Conservation (phyloP, 2,113 vertebrate species). For the Ammodytes dubius region DNA sequence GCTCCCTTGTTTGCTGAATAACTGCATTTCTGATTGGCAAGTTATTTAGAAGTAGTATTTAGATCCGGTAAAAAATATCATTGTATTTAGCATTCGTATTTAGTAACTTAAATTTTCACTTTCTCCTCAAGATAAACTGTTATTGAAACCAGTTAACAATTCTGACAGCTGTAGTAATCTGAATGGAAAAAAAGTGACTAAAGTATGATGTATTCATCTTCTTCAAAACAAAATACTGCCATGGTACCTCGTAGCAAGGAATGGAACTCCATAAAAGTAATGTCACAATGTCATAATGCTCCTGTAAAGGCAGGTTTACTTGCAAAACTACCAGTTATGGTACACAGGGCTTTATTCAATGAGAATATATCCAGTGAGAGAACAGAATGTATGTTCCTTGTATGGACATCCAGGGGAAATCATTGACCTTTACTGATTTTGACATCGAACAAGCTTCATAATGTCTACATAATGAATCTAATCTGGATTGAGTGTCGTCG, state of each 20-base stretch:
- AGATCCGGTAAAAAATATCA: neutral
- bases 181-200: neutral
- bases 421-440: neutral
- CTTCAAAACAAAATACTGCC: neutral
- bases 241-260: neutral
- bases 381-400: neutral
- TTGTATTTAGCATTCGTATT: neutral
- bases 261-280: neutral
- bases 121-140: neutral
- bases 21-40: neutral
- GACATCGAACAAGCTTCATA: neutral
- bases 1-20: neutral
- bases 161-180: neutral
- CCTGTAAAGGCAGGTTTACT: neutral
- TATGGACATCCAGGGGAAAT: neutral
- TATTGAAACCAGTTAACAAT: neutral
- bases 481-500: neutral
- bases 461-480: neutral
- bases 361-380: neutral
- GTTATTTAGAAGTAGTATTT: neutral
- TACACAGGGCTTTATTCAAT: neutral
- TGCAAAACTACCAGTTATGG: neutral
- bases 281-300: neutral
- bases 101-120: neutral
- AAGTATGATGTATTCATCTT: neutral